Conservation (phyloP, 2,888 invertebrate species). For the Drosophila infuscata region DNA sequence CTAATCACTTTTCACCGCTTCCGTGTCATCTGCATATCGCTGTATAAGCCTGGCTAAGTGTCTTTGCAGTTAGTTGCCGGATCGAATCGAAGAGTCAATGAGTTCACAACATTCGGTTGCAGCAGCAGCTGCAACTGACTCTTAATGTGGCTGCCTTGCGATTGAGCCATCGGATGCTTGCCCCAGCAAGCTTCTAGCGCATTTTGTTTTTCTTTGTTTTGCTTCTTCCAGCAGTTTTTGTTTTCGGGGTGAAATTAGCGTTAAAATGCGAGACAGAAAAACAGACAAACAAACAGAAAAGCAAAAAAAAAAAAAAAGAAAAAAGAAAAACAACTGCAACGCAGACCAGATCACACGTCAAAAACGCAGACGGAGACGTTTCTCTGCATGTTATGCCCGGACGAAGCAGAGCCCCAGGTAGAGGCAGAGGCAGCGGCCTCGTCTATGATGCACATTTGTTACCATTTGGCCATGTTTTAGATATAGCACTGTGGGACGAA, state of each 20-base stretch:
- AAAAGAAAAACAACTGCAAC: conserved; percentile 32
- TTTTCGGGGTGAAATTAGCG: conserved; percentile 71
- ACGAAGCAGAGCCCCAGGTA: conserved; percentile 6
- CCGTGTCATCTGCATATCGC: conserved; percentile 60
- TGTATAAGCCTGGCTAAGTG: background rate
- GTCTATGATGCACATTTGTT: conserved; percentile 26
- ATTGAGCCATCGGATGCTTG: conserved; percentile 51
- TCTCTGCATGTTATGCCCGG: conserved; percentile 74
- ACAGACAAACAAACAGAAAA: background rate
- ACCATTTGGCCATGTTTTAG: conserved; percentile 33
- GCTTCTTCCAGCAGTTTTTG: conserved; percentile 10
- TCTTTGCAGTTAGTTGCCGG: conserved; percentile 12
- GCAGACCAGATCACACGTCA: conserved; percentile 39
- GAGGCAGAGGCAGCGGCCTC: no score
- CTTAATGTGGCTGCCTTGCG: conserved; percentile 41
- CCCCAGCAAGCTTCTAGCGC: conserved; percentile 63
- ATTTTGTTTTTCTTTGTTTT: conserved; percentile 32
- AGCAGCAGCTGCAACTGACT: conserved; percentile 27
- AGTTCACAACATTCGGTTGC: background rate
- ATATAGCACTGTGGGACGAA: conserved; percentile 35
- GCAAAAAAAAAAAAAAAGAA: background rate
- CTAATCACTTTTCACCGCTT: conserved; percentile 39
- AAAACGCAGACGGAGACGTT: conserved; percentile 34
- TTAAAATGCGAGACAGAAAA: conserved; percentile 29
- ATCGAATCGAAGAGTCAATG: background rate